Evolutionary conservation across 2,797 vertebrate genomes (phyloP), one percentile per base, ranked within the genome.

Genomic region (Uromys caudimaculatus): DNA sequence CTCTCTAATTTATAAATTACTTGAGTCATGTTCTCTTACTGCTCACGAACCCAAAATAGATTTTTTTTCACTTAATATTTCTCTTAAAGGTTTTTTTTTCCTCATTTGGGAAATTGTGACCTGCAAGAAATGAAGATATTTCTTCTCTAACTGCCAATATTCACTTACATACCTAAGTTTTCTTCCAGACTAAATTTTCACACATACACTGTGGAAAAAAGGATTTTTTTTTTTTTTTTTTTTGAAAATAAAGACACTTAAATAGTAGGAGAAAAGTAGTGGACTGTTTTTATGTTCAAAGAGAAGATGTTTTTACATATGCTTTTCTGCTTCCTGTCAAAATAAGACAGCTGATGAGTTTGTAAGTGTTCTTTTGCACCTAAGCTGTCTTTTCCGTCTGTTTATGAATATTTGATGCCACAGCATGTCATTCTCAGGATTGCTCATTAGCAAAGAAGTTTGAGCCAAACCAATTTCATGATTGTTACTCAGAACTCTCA

Each of bases 361-460:
- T 91, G 27, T 93, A 60, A 88, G 27, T 81, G 93, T 93, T 78
- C 41, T 11, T 95, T 95, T 91, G 54, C 14, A 96, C 54, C 38
- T 88, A 94, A 93, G 60, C 47, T 84, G 29, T 91, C n/a, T 95
- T 96, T 96, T 7, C 78, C 62, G 90, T 92, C 79, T 96, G 44
- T 95, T 85, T 95, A 73, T 92, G 77, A 94, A 78, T 21, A 86
- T 71, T 92, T 96, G 75, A 94, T 91, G 92, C 81, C 87, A 47
- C 67, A 90, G 87, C 35, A 47, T 77, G 10, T 75, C 90, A 93
- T 96, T 96, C 78, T 94, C n/a, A 67, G 89, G 29, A 89, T 85
- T 94, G 27, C 90, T 93, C 93, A 96, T 96, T 97, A 96, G 41
- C 67, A 91, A 89, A 83, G 79, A 97, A 96, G 78, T 24, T 87